Base-by-base conservation (phyloP, 2,888 invertebrate genomes). In the Erebia aethiops region DNA sequence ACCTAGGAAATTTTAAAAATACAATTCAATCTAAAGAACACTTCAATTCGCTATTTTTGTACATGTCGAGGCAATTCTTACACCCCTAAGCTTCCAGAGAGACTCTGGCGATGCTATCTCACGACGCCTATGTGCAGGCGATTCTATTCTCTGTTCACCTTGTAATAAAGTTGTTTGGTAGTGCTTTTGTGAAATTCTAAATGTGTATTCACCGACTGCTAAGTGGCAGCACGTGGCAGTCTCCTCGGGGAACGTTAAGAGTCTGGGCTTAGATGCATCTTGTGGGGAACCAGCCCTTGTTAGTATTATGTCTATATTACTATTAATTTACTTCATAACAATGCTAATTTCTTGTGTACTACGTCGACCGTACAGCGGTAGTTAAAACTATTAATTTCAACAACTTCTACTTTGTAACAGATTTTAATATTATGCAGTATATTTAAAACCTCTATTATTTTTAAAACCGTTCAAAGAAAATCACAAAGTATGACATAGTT, bases 161-260 rank as follows among this genome's bases (percentile, higher is more conserved):
- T 69, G 74, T 70, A n/a, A 75, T 79, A 74, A 70, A 61, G 71
- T 64, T 68, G 69, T 66, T 74, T 74, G 51, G 58, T 74, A 73
- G 82, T 81, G 79, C 80, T 80, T 80, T 75, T 75, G 70, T 75
- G 72, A 76, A 76, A 78, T 79, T 77, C 82, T 85, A 80, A 81
- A 79, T 80, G 81, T 83, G 81, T 85, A 84, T 85, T 86, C 83
- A 82, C 79, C 78, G 82, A 85, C 88, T 86, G 88, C 87, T 92
- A 92, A 92, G 92, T 91, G 89, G 89, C 81, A 87, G 88, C 91
- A 89, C 90, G 91, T 90, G 89, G 89, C 81, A 78, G 76, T 77
- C 80, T 87, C 92, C 84, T 83, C 69, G 75, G 87, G 84, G 89
- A 84, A 78, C 77, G 79, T 75, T 79, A 80, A 80, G 85, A 86